A percentile compares a stretch with the other conserved stretches of the same genome.
Conservation (phyloP, 2,113 vertebrate genomes). For the Amazona vittata region DNA sequence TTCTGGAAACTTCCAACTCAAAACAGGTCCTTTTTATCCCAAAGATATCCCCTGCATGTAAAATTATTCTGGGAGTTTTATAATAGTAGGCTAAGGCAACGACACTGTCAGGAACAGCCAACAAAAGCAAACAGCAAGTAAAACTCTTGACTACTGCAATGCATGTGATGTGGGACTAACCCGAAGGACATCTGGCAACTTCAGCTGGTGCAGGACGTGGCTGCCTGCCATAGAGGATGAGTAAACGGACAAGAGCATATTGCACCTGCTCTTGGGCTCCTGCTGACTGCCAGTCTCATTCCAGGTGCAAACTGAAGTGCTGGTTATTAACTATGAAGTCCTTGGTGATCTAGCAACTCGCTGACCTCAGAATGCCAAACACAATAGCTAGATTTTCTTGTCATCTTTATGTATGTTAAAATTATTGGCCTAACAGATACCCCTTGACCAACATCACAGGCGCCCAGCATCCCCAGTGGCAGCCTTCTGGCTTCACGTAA, state of each 20-base stretch:
- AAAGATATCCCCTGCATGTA: background rate
- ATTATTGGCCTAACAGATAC: background rate
- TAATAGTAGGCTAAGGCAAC: background rate
- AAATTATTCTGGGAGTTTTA: background rate
- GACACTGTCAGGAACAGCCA: background rate
- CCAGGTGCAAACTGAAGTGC: conserved; percentile 28
- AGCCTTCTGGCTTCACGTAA: background rate
- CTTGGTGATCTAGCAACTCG: background rate
- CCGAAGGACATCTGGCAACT: conserved; percentile 46
- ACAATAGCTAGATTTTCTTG: background rate
- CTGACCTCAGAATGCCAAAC: background rate
- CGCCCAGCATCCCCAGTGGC: background rate
- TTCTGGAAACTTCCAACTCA: background rate
- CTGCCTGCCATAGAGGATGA: conserved; percentile 48
- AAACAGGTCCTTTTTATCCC: background rate
- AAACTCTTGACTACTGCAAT: conserved; percentile 15
- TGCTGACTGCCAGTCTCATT: background rate
- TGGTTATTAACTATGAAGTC: background rate
- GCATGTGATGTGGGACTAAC: background rate
- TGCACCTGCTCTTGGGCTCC: conserved; percentile 46
- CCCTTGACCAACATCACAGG: background rate
- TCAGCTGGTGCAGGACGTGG: conserved; percentile 48
- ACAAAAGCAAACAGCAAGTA: background rate
- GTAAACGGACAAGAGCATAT: conserved; percentile 40
- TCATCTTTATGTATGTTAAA: background rate